phyloP scores from a whole-genome alignment of 2,888 invertebrate genomes.

The Arrhopalites spinosus region DNA sequence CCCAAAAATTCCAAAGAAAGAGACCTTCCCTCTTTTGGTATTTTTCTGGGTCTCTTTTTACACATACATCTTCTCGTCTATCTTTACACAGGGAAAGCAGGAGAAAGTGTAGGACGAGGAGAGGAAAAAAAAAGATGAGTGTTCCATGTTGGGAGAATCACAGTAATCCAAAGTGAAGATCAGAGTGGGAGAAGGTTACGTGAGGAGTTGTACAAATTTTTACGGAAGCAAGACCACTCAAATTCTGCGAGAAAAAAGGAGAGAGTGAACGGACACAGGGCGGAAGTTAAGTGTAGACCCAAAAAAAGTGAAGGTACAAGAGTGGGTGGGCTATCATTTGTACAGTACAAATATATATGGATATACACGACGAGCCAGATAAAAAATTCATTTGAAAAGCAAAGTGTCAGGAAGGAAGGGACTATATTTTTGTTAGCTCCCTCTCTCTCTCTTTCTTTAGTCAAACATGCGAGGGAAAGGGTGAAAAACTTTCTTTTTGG shows the following conservation, averaged over 20 bases:
- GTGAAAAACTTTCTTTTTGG: too few species aligned
- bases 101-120: neutral
- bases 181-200: conserved; percentile 35
- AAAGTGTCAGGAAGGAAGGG: neutral
- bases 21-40: neutral
- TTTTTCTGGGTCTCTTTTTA: too few species aligned
- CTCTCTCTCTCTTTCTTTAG: neutral
- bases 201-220: neutral
- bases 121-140: neutral
- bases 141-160: conserved; percentile 47
- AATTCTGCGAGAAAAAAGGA: too few species aligned
- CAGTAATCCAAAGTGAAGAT: conserved; percentile 45
- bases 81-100: neutral
- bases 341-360: neutral
- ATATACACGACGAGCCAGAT: neutral
- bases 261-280: neutral
- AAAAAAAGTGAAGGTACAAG: neutral
- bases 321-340: neutral
- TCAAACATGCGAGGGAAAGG: neutral
- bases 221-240: neutral
- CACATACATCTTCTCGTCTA: neutral
- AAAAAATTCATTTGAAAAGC: conserved; percentile 18
- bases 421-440: neutral
- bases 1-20: neutral
- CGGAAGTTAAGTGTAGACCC: neutral